Evolutionary conservation across 2,113 vertebrate genomes (phyloP).

Genomic region (Phalacrocorax pelagicus): DNA sequence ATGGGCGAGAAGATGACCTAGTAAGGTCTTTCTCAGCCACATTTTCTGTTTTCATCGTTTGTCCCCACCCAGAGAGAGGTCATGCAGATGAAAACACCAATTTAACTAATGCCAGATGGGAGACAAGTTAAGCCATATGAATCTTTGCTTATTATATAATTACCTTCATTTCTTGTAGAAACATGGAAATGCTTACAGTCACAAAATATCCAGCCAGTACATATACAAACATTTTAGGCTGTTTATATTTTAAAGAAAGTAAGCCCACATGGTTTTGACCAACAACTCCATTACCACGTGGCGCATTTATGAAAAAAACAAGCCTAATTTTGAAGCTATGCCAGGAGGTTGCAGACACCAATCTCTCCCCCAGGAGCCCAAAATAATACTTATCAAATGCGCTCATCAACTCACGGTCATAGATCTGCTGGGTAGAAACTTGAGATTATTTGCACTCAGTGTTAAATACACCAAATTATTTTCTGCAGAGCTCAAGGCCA

Average conservation of each 20-base stretch:
- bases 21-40: neutral
- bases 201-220: neutral
- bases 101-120: slow-evolving; percentile 49
- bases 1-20: neutral
- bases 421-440: neutral
- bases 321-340: neutral
- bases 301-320: neutral
- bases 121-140: slow-evolving; percentile 35
- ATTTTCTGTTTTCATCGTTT: neutral
- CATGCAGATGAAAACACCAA: slow-evolving; percentile 13
- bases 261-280: slow-evolving; percentile 24
- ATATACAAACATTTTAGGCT: slow-evolving; percentile 36
- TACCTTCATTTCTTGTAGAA: slow-evolving; percentile 24
- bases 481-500: neutral
- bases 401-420: neutral
- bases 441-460: neutral
- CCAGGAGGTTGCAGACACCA: neutral
- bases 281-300: neutral
- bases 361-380: neutral
- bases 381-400: neutral
- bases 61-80: slow-evolving; percentile 19
- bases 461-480: neutral
- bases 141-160: slow-evolving; percentile 40
- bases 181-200: slow-evolving; percentile 13
- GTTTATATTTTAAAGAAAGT: slow-evolving; percentile 41